Evolutionary conservation across 30 jellyfish, hydroid and myxozoan genomes (phyloP).

Genomic region (Chironex yamaguchii): DNA sequence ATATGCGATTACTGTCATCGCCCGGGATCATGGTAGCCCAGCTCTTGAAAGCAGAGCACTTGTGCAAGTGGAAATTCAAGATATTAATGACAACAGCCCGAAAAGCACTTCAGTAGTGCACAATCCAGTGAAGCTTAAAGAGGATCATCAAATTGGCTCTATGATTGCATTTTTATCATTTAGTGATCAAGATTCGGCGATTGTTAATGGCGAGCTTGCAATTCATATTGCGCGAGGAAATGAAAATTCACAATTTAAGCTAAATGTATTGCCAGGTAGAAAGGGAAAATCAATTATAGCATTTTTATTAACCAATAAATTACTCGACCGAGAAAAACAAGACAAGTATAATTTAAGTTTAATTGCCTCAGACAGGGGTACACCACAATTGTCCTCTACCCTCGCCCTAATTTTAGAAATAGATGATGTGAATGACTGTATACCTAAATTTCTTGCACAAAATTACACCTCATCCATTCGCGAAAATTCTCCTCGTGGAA

Average conservation of each 20-base stretch:
- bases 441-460: conserved; percentile 38
- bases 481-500: conserved; percentile 65
- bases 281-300: not conserved
- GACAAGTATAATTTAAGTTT: conserved; percentile 25
- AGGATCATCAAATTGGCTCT: not conserved
- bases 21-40: conserved; percentile 84
- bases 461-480: conserved; percentile 1
- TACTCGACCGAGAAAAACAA: conserved; percentile 71
- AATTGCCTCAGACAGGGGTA: conserved; percentile 76
- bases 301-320: conserved; percentile 13
- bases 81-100: conserved; percentile 85
- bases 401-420: conserved; percentile 12
- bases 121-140: conserved; percentile 10
- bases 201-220: not conserved
- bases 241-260: not conserved
- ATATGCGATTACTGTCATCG: conserved; percentile 56
- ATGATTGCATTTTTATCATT: conserved; percentile 14
- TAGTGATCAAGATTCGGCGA: conserved; percentile 59
- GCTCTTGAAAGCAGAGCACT: conserved; percentile 69
- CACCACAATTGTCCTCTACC: conserved; percentile 51
- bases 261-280: not conserved
- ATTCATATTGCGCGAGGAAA: conserved; percentile 44
- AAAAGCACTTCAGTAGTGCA: not conserved
- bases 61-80: conserved; percentile 69
- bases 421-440: conserved; percentile 80